These are phyloP conservation scores for Epistrophe grossulariae DNA, from an alignment of 2,888 invertebrate genomes.

Conservation along the genomic window DNA sequence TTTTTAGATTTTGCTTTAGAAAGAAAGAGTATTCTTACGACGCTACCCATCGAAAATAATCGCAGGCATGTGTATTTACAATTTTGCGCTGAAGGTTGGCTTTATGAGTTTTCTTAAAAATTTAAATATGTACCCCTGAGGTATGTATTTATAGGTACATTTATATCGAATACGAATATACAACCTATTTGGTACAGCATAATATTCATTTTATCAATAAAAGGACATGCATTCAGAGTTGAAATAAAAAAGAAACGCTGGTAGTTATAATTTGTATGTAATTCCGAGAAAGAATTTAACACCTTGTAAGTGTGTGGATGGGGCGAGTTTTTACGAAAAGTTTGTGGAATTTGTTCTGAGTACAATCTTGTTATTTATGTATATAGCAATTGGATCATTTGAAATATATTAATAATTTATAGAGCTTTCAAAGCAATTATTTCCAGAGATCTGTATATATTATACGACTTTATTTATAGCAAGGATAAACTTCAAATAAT, in stretches of 20 bases:
- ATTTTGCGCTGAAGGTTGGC: conserved; percentile 19
- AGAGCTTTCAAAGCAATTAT: neutral
- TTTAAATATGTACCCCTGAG: conserved; percentile 17
- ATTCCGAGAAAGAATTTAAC: neutral
- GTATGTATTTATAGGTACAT: neutral
- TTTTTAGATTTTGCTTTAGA: neutral
- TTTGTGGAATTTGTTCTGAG: neutral
- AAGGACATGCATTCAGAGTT: conserved; percentile 42
- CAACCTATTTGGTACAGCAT: conserved; percentile 26
- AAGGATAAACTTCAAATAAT: neutral
- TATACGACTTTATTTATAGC: neutral
- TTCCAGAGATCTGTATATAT: neutral
- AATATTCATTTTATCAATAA: conserved; percentile 52
- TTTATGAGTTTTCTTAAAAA: neutral
- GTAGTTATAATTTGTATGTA: conserved; percentile 23
- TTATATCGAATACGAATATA: neutral
- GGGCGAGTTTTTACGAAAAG: neutral
- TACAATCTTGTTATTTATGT: no score
- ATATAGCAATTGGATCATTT: neutral
- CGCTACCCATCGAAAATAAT: neutral
- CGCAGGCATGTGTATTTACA: neutral
- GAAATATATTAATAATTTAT: neutral
- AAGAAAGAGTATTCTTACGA: neutral
- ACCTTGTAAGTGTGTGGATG: neutral
- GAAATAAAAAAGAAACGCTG: neutral